A percentile compares a stretch with the other conserved stretches of the same genome.
Evolutionary conservation across 2,797 vertebrate genomes (phyloP).

Genomic region (Microchirus variegatus): DNA sequence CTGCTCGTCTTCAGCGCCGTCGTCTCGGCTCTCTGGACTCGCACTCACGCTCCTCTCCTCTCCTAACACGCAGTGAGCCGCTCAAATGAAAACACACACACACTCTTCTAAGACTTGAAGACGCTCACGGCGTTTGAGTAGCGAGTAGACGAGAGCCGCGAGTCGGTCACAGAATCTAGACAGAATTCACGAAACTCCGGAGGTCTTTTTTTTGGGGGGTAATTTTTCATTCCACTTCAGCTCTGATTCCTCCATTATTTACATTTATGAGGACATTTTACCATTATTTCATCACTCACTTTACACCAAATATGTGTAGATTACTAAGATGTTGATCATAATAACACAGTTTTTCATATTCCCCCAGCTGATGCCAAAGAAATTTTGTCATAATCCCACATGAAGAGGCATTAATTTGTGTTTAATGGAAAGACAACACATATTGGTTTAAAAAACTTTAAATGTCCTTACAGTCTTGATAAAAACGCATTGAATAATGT

Average conservation of each 20-base stretch:
- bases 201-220: neutral
- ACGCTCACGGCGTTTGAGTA: constrained; percentile 40
- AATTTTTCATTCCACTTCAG: neutral
- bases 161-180: constrained; percentile 9
- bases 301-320: constrained; percentile 10
- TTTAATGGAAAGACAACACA: neutral
- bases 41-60: constrained; percentile 50
- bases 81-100: constrained; percentile 14
- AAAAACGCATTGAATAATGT: too few species aligned
- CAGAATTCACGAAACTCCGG: neutral
- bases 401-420: neutral
- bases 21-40: constrained; percentile 59
- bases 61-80: constrained; percentile 66
- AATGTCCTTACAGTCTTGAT: too few species aligned
- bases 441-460: too few species aligned
- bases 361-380: too few species aligned
- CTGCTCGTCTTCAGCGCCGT: constrained; percentile 64
- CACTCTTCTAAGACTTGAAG: constrained; percentile 62
- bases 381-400: too few species aligned
- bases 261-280: neutral
- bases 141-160: constrained; percentile 37
- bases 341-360: neutral
- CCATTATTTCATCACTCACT: neutral
- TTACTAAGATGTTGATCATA: neutral
- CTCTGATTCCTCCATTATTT: constrained; percentile 9